Conservation (phyloP, 2,113 vertebrate species). For the Rhinoderma darwinii region DNA sequence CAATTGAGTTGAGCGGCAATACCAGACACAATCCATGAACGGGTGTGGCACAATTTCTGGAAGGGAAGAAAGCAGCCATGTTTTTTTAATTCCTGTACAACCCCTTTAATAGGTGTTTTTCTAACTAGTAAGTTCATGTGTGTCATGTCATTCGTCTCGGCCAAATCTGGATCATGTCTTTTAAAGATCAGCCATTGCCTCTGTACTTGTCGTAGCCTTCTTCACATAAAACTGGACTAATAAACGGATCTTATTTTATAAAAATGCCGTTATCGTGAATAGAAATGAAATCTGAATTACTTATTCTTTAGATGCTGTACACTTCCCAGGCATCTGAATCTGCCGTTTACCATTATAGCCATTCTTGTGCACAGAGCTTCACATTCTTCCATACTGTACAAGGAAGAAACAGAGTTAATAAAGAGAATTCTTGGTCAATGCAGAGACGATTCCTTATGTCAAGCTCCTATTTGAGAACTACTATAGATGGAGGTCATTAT, state of each 20-base stretch:
- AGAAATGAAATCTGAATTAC: constrained; percentile 66
- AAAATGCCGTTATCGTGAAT: neutral
- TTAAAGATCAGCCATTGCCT: no score
- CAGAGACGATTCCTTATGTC: neutral
- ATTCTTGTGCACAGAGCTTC: constrained; percentile 97
- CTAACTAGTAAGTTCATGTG: no score
- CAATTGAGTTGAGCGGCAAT: no score
- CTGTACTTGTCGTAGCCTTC: no score
- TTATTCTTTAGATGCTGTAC: constrained; percentile 98
- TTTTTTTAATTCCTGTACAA: no score
- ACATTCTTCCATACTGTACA: constrained; percentile 95
- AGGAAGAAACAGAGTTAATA: constrained; percentile 16
- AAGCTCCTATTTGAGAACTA: neutral
- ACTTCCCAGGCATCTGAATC: constrained; percentile 94
- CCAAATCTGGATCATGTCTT: no score
- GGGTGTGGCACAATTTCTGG: no score
- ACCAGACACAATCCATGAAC: no score
- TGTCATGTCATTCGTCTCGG: no score
- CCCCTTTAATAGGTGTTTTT: no score
- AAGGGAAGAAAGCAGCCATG: no score
- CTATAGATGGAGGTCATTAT: neutral
- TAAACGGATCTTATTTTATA: neutral
- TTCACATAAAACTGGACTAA: neutral
- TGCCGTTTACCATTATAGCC: constrained; percentile 98
- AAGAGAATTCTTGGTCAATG: neutral